Evolutionary conservation across 2,113 vertebrate species (phyloP), one percentile per base, ranked within the genome.

Genomic region (Etia nguti): DNA sequence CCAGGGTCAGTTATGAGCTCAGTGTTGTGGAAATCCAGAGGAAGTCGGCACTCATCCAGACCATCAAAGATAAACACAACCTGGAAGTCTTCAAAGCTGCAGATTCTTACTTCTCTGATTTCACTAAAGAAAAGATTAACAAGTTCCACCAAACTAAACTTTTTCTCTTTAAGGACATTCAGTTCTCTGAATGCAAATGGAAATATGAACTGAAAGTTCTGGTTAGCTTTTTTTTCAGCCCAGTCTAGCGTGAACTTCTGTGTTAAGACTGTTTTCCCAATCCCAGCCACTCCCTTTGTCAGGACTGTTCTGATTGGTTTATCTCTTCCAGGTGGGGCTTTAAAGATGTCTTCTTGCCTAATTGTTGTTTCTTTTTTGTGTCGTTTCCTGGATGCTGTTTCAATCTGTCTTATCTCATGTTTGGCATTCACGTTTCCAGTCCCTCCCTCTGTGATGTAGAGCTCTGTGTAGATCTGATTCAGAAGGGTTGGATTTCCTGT

Each of bases 401-500:
- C 93, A 24, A 94, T 87, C 68, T 56, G 75, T 89, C 80, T 89
- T 83, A 95, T 46, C 80, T 94, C 87, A 36, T 94, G 86, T 88
- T 92, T 59, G 2, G 65, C 10, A 26, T 82, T 90, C 56, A 85
- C 81, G 38, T 68, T 80, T 83, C 8, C 70, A 82, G 59, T 29
- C 16, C 84, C 91, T 55, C 81, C 80, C 12, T 92, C 90, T 83
- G 89, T 94, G 88, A 95, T 92, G 83, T 86, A 86, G 81, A 92
- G 83, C 68, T 94, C 90, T 60, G 91, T 92, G 88, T 92, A 92
- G 62, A 94, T 86, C 81, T 88, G 20, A 13, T 89, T 87, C 15
- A 94, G 81, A 20, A 34, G 52, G 48, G 65, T 86, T 20, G 36
- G n/a, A 15, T 60, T 80, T 59, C 80, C 77, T 59, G 31, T 13